Percentiles rank a stretch among this genome's conserved stretches.
phyloP scores from a whole-genome alignment of 2,888 invertebrate genomes.

The Maniola hyperantus region DNA sequence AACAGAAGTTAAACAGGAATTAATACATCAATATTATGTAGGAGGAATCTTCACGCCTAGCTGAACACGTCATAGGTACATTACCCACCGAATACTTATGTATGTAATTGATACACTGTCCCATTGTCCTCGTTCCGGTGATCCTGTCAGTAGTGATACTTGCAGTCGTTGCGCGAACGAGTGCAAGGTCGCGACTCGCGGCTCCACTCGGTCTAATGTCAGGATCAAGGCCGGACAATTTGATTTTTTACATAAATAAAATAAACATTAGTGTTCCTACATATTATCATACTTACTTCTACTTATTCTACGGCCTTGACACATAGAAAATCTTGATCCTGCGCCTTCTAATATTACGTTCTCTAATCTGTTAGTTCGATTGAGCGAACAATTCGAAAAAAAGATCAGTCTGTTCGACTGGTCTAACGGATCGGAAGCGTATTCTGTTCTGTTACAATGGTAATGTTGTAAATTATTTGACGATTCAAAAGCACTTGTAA shows the following conservation, averaged over 20 bases:
- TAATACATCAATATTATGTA: too few relatives aligned
- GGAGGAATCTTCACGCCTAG: background rate
- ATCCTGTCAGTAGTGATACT: background rate
- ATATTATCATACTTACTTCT: background rate
- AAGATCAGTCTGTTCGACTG: too few relatives aligned
- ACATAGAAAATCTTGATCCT: too few relatives aligned
- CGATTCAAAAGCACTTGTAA: too few relatives aligned
- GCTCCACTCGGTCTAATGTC: constrained; percentile 66
- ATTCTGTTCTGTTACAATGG: too few relatives aligned
- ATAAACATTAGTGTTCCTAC: too few relatives aligned
- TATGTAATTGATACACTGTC: constrained; percentile 1
- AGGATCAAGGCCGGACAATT: constrained; percentile 61
- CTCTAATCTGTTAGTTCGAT: too few relatives aligned
- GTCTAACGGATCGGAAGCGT: too few relatives aligned
- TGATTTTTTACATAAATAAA: background rate
- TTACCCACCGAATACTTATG: background rate
- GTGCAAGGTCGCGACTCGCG: constrained; percentile 63
- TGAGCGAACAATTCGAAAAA: too few relatives aligned
- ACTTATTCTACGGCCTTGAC: background rate
- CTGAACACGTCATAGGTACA: background rate
- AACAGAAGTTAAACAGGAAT: too few relatives aligned
- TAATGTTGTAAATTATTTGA: too few relatives aligned
- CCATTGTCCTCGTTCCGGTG: constrained; percentile 29
- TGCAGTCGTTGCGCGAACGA: constrained; percentile 55
- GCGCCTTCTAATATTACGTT: too few relatives aligned